A percentile compares a stretch with the other conserved stretches of the same genome.
phyloP scores from a whole-genome alignment of 2,888 invertebrate genomes.

The Mylabris sibirica region DNA sequence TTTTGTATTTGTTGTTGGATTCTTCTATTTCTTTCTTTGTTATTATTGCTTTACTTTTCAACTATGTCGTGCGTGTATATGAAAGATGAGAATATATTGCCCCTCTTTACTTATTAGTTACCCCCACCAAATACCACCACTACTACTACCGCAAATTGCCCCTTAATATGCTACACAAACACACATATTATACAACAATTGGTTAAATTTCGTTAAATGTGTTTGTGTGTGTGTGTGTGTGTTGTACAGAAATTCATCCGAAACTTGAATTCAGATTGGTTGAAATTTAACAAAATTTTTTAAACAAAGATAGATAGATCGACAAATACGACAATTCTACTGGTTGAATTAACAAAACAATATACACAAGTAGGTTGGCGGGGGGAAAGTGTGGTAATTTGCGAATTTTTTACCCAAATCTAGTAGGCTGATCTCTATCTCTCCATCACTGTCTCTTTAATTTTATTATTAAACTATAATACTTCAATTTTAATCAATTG shows the following conservation, averaged over 20 bases:
- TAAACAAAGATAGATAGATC: neutral
- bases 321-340: neutral
- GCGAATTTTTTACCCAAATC: neutral
- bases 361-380: neutral
- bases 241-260: neutral
- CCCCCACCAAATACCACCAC: constrained; percentile 8
- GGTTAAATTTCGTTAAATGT: neutral
- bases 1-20: too few species aligned
- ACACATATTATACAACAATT: neutral
- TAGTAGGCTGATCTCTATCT: too few species aligned
- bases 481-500: too few species aligned
- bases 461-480: too few species aligned
- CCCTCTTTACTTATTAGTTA: neutral
- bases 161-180: neutral
- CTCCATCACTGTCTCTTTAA: too few species aligned
- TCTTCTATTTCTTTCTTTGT: neutral
- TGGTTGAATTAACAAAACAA: neutral
- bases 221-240: neutral
- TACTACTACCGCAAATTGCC: neutral
- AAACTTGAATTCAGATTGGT: constrained; percentile 1
- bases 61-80: neutral
- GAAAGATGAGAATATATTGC: neutral
- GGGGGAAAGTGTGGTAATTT: neutral
- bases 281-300: neutral
- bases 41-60: neutral